Evolutionary conservation across 2,797 vertebrate species (phyloP).

Genomic region (Adrianichthys oophorus): DNA sequence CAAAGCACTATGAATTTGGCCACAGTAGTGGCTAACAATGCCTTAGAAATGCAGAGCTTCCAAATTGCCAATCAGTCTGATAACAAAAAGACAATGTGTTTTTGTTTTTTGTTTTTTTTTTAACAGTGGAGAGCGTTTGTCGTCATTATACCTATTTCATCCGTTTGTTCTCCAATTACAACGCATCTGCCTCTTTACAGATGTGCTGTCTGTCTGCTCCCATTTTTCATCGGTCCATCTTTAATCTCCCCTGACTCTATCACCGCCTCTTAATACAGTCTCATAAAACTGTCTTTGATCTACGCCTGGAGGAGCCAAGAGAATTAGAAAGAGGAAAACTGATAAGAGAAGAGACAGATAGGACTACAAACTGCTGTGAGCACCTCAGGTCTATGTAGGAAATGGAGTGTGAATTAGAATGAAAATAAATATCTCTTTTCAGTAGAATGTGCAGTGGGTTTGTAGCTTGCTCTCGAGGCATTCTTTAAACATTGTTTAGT

Average conservation of each 20-base stretch:
- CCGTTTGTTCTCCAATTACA: slow-evolving; percentile 54
- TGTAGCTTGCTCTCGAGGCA: slow-evolving; percentile 42
- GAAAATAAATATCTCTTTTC: slow-evolving; percentile 65
- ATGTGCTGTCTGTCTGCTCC: slow-evolving; percentile 52
- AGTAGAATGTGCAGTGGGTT: slow-evolving; percentile 51
- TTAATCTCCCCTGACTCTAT: slow-evolving; percentile 52
- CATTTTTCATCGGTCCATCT: slow-evolving; percentile 55
- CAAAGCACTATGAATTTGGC: slow-evolving; percentile 50
- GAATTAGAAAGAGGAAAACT: slow-evolving; percentile 51
- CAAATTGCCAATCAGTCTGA: slow-evolving; percentile 73
- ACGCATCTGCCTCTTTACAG: slow-evolving; percentile 48
- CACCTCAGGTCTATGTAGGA: slow-evolving; percentile 47
- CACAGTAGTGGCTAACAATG: slow-evolving; percentile 51
- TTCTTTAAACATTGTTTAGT: slow-evolving; percentile 67
- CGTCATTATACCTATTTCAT: slow-evolving; percentile 54
- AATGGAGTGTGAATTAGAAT: slow-evolving; percentile 50
- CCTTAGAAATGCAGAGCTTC: slow-evolving; percentile 59
- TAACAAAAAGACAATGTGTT: slow-evolving; percentile 66
- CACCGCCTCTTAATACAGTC: slow-evolving; percentile 50
- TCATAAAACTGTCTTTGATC: slow-evolving; percentile 57
- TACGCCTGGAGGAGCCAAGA: slow-evolving; percentile 40
- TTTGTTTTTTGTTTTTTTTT: slow-evolving; percentile 8
- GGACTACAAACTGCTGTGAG: slow-evolving; percentile 47
- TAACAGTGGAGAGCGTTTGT: slow-evolving; percentile 37
- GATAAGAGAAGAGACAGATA: slow-evolving; percentile 50